Evolutionary conservation across 2,888 invertebrate species (phyloP).

Genomic region (Palloptera scutellata): DNA sequence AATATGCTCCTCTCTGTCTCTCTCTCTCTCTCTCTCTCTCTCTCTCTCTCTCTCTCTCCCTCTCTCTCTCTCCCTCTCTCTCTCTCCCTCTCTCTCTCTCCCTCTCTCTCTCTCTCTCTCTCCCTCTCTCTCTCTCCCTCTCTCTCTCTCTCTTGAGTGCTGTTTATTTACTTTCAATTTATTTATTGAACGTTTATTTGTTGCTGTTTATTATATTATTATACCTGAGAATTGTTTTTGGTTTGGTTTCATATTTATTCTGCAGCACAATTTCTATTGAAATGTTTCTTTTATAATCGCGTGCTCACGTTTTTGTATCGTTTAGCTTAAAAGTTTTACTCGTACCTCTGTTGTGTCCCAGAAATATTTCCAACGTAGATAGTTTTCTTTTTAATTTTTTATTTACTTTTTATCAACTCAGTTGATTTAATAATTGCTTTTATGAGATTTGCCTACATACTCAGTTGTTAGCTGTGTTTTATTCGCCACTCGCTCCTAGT

Average conservation of each 20-base stretch:
- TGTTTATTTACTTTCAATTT: background rate
- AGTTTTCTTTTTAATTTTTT: background rate
- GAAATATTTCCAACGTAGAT: too few relatives aligned
- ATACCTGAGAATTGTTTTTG: background rate
- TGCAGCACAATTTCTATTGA: too few relatives aligned
- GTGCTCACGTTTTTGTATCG: too few relatives aligned
- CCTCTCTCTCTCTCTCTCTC: constrained; percentile 10
- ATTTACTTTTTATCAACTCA: constrained; percentile 2
- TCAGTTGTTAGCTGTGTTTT: too few relatives aligned
- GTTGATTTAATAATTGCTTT: too few relatives aligned
- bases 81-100: constrained; percentile 7
- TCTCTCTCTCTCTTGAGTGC: constrained; percentile 6
- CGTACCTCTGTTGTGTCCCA: too few relatives aligned
- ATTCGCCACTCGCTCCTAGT: too few relatives aligned
- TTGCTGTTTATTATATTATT: background rate
- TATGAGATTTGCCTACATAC: too few relatives aligned
- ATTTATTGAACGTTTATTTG: too few relatives aligned
- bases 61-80: constrained; percentile 8
- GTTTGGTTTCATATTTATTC: constrained; percentile 2
- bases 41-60: constrained; percentile 6
- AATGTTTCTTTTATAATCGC: too few relatives aligned
- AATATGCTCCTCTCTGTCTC: background rate
- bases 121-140: constrained; percentile 4
- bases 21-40: background rate
- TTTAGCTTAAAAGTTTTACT: too few relatives aligned